Evolutionary conservation across 2,797 vertebrate species (phyloP).

Genomic region (Cyprinodon diabolis): DNA sequence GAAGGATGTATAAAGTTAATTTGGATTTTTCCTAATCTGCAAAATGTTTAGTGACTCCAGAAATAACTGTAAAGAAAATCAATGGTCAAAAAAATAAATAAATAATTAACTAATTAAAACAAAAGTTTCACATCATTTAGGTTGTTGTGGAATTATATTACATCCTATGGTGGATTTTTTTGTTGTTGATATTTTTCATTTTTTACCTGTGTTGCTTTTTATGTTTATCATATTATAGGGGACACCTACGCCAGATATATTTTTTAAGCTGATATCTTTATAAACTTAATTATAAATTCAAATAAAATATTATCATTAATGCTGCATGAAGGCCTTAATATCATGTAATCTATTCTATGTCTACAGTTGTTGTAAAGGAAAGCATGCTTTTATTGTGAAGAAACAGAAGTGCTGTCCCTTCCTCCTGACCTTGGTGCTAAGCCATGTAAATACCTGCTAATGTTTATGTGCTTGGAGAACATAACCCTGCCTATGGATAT

Average conservation of each 20-base stretch:
- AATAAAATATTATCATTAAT: not conserved
- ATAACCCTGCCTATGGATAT: slow-evolving; percentile 20
- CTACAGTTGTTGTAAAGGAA: not conserved
- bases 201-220: not conserved
- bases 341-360: not conserved
- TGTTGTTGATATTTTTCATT: not conserved
- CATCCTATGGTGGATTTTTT: not conserved
- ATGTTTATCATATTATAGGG: not conserved
- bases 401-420: slow-evolving; percentile 10
- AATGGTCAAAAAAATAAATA: no score
- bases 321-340: not conserved
- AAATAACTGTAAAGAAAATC: not conserved
- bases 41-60: not conserved
- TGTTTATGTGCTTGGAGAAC: slow-evolving; percentile 29
- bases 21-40: not conserved
- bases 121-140: not conserved
- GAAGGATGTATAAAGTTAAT: not conserved
- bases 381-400: not conserved
- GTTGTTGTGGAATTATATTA: not conserved
- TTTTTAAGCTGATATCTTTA: not conserved
- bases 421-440: slow-evolving; percentile 38
- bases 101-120: not conserved
- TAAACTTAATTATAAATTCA: not conserved
- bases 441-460: slow-evolving; percentile 11
- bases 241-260: not conserved